Percentiles rank a stretch among this genome's conserved stretches.
These are phyloP conservation scores for Podiceps cristatus DNA, from an alignment of 2,113 vertebrate species.

Conservation along the genomic window DNA sequence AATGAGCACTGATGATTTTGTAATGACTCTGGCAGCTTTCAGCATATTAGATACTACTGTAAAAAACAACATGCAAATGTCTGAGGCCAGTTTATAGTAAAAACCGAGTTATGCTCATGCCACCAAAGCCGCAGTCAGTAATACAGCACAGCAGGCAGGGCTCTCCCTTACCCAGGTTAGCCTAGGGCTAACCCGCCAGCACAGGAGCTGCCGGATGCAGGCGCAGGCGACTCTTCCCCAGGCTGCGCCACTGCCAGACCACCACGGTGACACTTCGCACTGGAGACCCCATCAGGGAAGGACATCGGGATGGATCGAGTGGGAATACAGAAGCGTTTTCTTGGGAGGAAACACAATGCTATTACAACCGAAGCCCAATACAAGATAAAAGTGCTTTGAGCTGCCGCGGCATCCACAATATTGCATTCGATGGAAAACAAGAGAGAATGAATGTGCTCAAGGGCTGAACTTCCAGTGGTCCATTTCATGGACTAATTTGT, in stretches of 20 bases:
- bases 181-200: not conserved
- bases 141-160: not conserved
- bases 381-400: not conserved
- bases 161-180: not conserved
- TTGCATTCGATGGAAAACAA: not conserved
- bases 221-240: not conserved
- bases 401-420: not conserved
- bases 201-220: not conserved
- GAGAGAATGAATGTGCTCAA: not conserved
- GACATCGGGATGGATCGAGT: not conserved
- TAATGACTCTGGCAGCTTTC: constrained; percentile 21
- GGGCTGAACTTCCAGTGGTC: constrained; percentile 8
- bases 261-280: rapidly evolving
- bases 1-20: constrained; percentile 19
- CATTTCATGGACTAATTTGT: constrained; percentile 12
- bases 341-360: not conserved
- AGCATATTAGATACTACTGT: not conserved
- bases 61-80: constrained; percentile 32
- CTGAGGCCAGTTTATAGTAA: not conserved
- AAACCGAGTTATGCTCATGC: not conserved
- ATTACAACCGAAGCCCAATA: not conserved
- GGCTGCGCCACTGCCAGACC: not conserved
- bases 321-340: not conserved
- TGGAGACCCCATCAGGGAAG: not conserved
- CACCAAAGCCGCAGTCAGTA: not conserved